Base-by-base conservation (phyloP, 1,140 invertebrate genomes). In the Pseudoatta argentina region DNA sequence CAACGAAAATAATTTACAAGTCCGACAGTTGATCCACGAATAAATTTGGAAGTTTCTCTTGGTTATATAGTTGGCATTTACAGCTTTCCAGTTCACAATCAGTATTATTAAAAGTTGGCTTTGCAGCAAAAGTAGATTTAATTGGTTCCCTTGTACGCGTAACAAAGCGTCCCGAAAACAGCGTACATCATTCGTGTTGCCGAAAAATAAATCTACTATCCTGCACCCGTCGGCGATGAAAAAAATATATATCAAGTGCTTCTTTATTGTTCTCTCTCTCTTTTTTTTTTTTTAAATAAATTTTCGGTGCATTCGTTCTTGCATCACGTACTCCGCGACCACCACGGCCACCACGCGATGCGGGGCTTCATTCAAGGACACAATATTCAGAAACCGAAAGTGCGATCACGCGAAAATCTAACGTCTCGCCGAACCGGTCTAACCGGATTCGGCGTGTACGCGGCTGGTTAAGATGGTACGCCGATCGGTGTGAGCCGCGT, bases 341-440 rank as follows among this genome's bases (percentile, higher is more conserved):
- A 82, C 30, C 55, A 18, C 53, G 69, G 71, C 63, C 73, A 92
- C 88, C 90, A 4, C 66, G 88, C 75, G 88, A 88, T 87, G 89
- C 90, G 89, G 90, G 91, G 91, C 89, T 94, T 92, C 92, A 93
- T 93, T 92, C 94, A 94, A 94, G 94, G 93, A 94, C 93, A 93
- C 93, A 90, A 94, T 94, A 95, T 94, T 95, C 92, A 93, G 95
- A 95, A 95, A 95, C 95, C 94, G 95, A 95, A 95, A 95, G 95
- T 95, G 94, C 95, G 94, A 95, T 94, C 95, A 94, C 94, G 94
- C 95, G 95, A 95, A 95, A 95, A 95, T 95, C 95, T 95, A 95
- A 95, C 94, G 94, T 94, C 94, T 93, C 93, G 93, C 92, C 92
- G 92, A 95, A 95, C 95, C 95, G 95, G 95, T 95, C 94, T 94